These are phyloP conservation scores for Vollenhovia emeryi DNA, from an alignment of 1,140 invertebrate species.

Conservation along the genomic window DNA sequence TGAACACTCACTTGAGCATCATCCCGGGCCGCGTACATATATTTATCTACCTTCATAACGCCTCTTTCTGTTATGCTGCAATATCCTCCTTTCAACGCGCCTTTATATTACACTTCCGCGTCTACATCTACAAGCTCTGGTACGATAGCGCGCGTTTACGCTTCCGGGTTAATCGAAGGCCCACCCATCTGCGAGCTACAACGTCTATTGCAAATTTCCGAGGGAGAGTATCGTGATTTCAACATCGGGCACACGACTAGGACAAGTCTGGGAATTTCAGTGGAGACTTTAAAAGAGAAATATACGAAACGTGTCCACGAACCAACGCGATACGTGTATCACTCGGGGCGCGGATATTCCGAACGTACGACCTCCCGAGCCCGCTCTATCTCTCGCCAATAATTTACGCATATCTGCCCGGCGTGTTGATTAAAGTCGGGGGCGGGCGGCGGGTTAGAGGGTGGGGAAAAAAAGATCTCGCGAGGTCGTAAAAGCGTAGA, in stretches of 20 bases:
- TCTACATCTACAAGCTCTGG: slow-evolving; percentile 5
- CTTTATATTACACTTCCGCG: slow-evolving; percentile 23
- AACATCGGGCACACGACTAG: not conserved
- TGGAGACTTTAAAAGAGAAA: not conserved
- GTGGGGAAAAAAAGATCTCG: not conserved
- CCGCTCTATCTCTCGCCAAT: slow-evolving; percentile 29
- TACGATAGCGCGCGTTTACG: slow-evolving; percentile 8
- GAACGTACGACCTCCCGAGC: not conserved
- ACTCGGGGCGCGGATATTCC: not conserved
- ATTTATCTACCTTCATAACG: slow-evolving; percentile 70
- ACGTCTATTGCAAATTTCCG: not conserved
- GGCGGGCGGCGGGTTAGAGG: not conserved
- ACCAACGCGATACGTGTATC: not conserved
- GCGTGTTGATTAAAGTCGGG: slow-evolving; percentile 60
- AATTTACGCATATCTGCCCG: slow-evolving; percentile 62
- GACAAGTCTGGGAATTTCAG: not conserved
- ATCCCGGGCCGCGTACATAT: slow-evolving; percentile 61
- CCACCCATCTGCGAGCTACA: not conserved
- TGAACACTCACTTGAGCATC: slow-evolving; percentile 52
- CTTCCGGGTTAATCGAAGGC: slow-evolving; percentile 5
- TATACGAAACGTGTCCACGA: not conserved
- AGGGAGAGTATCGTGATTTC: not conserved
- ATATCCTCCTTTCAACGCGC: slow-evolving; percentile 12
- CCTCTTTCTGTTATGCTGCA: slow-evolving; percentile 42
- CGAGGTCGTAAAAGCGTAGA: slow-evolving; percentile 60